Conservation (phyloP, 2,888 invertebrate genomes). For the Synergus laeviventris region DNA sequence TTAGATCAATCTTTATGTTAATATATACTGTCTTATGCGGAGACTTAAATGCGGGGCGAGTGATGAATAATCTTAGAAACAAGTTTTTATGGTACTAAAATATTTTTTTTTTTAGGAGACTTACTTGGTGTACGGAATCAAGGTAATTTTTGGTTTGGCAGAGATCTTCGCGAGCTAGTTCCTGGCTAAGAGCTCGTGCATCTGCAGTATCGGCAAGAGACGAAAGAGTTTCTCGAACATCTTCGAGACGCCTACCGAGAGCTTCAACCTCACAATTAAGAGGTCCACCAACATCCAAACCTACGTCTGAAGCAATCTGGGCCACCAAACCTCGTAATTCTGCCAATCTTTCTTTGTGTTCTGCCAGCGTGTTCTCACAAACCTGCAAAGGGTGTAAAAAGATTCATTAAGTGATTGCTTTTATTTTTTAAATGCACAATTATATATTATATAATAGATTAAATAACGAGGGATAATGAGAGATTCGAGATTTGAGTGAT, state of each 20-base stretch:
- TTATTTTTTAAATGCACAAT: too few relatives aligned
- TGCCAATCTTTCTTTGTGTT: constrained; percentile 82
- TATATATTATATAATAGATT: too few relatives aligned
- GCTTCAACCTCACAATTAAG: constrained; percentile 88
- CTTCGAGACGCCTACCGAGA: constrained; percentile 84
- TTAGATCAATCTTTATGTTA: neutral
- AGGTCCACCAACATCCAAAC: constrained; percentile 83
- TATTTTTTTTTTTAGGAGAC: constrained; percentile 52
- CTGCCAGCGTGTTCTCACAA: constrained; percentile 85
- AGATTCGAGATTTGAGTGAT: too few relatives aligned
- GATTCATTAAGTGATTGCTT: constrained; percentile 28
- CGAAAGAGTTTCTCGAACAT: constrained; percentile 86
- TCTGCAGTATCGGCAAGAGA: constrained; percentile 88
- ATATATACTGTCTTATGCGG: neutral
- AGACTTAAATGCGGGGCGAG: neutral
- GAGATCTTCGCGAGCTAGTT: constrained; percentile 78
- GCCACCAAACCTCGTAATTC: constrained; percentile 87
- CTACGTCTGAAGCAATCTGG: constrained; percentile 88
- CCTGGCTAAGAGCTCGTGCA: constrained; percentile 79
- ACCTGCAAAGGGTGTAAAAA: constrained; percentile 77
- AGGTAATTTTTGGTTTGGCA: constrained; percentile 80
- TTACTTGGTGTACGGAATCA: constrained; percentile 86
- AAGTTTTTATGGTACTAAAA: neutral
- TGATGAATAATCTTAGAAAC: neutral
- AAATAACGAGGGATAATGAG: too few relatives aligned